Evolutionary conservation across 1,140 invertebrate species (phyloP), one percentile per base, ranked within the genome.

Genomic region (Leptopilina boulardi): DNA sequence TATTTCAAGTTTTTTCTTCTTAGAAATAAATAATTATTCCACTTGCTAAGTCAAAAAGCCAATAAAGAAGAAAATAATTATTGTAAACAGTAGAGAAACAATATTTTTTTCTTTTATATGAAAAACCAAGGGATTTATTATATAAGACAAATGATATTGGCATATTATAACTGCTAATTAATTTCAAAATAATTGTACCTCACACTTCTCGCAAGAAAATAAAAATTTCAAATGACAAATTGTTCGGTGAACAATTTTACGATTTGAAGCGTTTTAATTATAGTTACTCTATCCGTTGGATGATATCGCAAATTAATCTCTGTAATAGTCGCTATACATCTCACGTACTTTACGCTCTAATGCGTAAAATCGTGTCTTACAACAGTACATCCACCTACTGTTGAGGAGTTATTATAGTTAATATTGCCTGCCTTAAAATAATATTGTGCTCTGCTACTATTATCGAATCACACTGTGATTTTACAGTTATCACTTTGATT

Each of bases 291-390:
- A 15, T 13, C 26, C 8, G 26, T 5, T 2, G 5, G 5, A 5
- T 30, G 59, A 66, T 66, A 66, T 66, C 26, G 23, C 21, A 30
- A 66, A 66, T 66, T 66, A 66, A 30, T 66, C 59, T 30, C 26
- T 34, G 23, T 30, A 66, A 66, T 66, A 21, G 21, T 59, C 56
- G 56, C 56, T 26, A 59, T 59, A 47, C 42, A 59, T 59, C 21
- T 26, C 56, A 59, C 51, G 51, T 54, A 54, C 51, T 19, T 56
- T 26, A 56, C 59, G 59, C 59, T 66, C 59, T 66, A 66, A 66
- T 66, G 59, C 59, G 26, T 66, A 66, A 66, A 66, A 66, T 66
- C 15, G 59, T 26, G 26, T n/a, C 23, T 66, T 30, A 15, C 26
- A 66, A 26, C 23, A 66, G 56, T 30, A 10, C 23, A 59, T 66